A percentile compares a stretch with the other conserved stretches of the same genome.
These are phyloP conservation scores for Xylota sylvarum DNA, from an alignment of 2,888 invertebrate genomes.

Conservation along the genomic window DNA sequence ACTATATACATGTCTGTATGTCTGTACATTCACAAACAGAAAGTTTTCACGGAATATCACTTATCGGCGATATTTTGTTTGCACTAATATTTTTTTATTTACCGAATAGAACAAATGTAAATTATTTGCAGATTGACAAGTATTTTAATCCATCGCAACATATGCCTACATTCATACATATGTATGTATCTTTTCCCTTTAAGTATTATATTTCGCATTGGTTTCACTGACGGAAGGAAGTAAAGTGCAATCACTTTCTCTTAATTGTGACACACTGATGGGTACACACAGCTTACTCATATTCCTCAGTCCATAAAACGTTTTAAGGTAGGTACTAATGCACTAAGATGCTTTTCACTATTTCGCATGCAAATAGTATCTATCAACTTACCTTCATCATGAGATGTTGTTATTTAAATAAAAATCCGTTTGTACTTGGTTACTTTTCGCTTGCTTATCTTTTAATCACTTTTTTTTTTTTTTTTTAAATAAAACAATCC, in stretches of 20 bases:
- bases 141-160: neutral
- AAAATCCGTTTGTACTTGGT: neutral
- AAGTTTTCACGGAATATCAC: neutral
- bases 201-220: constrained; percentile 34
- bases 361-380: constrained; percentile 7
- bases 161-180: neutral
- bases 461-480: constrained; percentile 11
- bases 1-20: too few relatives aligned
- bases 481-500: neutral
- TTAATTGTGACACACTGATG: constrained; percentile 64
- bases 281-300: neutral
- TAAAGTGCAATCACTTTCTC: constrained; percentile 67
- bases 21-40: constrained; percentile 8
- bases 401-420: neutral
- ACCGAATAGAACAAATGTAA: neutral
- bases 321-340: neutral
- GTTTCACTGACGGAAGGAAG: constrained; percentile 64
- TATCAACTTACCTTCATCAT: constrained; percentile 62
- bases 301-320: constrained; percentile 12
- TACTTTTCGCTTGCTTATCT: constrained; percentile 1
- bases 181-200: neutral
- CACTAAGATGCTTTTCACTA: constrained; percentile 6
- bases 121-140: constrained; percentile 16
- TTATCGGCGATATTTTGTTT: neutral
- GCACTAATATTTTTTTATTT: neutral